Evolutionary conservation across 2,113 vertebrate genomes (phyloP), one percentile per base, ranked within the genome.

Genomic region (Picathartes gymnocephalus): DNA sequence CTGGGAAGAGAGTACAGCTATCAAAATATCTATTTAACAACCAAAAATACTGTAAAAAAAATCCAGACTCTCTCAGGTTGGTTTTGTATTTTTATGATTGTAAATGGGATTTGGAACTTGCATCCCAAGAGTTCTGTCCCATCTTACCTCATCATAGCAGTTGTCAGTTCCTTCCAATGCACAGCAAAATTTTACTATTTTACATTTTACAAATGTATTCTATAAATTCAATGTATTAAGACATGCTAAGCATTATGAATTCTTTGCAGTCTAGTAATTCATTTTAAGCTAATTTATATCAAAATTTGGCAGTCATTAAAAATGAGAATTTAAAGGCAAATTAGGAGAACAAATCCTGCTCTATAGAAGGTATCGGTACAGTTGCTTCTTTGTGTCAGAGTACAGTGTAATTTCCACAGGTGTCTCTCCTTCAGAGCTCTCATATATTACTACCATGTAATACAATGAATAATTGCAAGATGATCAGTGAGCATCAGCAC

Each of bases 391-490:
- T 71, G 35, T 51, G 16, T 24, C 30, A 44, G 3, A 7, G 72
- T 66, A 18, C 33, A 60, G 8, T 23, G 19, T 27, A 11, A 56
- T 76, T 83, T 69, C 13, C 31, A 56, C 27, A 62, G 8, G 3
- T 60, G 8, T 33, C 7, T 40, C 16, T 33, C 35, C 22, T 79
- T 74, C 31, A 37, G 30, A 62, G 11, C 5, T 57, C 45, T 69
- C 1, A 0, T 47, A 19, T 47, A 47, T n/a, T 47, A 30, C 11
- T 40, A 22, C 5, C 3, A n/a, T 8, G 8, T 40, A 77, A 61
- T 45, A 35, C 3, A 48, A 73, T 30, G 54, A 56, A 37, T 54
- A 69, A 54, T 50, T 60, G 17, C 20, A 58, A 13, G 3, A 27
- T 53, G 11, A 20, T 56, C 20, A 27, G 20, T 31, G 11, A 15